Conservation (phyloP, 1,140 invertebrate genomes). For the Tachypleus tridentatus region DNA sequence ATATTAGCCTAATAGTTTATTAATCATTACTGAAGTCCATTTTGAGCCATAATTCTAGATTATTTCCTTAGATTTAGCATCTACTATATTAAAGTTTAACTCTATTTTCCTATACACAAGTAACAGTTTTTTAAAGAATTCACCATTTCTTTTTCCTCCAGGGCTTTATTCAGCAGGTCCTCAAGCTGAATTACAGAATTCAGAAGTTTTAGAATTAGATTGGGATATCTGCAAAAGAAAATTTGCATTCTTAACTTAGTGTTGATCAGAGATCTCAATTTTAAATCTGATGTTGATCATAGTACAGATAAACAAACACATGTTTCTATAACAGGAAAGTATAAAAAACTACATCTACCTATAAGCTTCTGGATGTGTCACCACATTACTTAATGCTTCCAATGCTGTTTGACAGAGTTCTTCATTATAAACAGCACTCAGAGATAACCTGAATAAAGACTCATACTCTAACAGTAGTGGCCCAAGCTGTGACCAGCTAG, state of each 20-base stretch:
- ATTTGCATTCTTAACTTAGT: too few relatives aligned
- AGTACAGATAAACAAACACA: too few relatives aligned
- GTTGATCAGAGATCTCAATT: too few relatives aligned
- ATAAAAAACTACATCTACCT: slow-evolving; percentile 27
- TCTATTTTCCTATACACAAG: too few relatives aligned
- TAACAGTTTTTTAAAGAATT: too few relatives aligned
- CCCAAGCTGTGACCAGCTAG: slow-evolving; percentile 48
- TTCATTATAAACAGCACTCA: slow-evolving; percentile 31
- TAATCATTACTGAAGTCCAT: too few relatives aligned
- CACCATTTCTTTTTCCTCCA: slow-evolving; percentile 31
- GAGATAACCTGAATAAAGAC: slow-evolving; percentile 27
- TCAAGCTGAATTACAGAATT: slow-evolving; percentile 35
- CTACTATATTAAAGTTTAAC: too few relatives aligned
- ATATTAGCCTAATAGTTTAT: too few relatives aligned
- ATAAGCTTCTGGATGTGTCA: slow-evolving; percentile 43
- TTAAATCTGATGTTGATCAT: too few relatives aligned
- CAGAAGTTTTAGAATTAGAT: slow-evolving; percentile 40
- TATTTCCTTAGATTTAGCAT: too few relatives aligned
- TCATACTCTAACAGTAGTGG: slow-evolving; percentile 29
- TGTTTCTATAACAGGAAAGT: too few relatives aligned
- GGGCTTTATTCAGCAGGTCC: slow-evolving; percentile 28
- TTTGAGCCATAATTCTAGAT: too few relatives aligned
- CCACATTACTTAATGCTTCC: slow-evolving; percentile 45
- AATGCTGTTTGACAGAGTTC: slow-evolving; percentile 45
- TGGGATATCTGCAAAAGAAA: slow-evolving; percentile 31